phyloP scores from a whole-genome alignment of 2,888 invertebrate genomes.

The Boloria selene region DNA sequence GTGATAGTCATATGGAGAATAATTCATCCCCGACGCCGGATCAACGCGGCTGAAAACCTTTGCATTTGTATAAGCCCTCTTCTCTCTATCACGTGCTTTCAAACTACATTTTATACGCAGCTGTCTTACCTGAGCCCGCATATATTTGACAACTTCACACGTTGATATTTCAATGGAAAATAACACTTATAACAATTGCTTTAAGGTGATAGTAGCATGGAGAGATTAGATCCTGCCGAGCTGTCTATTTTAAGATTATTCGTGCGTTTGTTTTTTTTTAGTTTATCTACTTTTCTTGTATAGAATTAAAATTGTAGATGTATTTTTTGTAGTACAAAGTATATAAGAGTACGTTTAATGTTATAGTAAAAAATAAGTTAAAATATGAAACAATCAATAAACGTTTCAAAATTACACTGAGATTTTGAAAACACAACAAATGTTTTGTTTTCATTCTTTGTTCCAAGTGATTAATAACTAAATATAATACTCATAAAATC shows the following conservation, averaged over 20 bases:
- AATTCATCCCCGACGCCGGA: conserved; percentile 14
- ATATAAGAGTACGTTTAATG: too few species aligned
- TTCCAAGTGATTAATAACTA: too few species aligned
- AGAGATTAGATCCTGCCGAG: conserved; percentile 3
- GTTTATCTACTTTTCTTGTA: too few species aligned
- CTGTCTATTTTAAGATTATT: conserved; percentile 10
- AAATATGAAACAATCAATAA: too few species aligned
- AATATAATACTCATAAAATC: too few species aligned
- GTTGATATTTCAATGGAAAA: conserved; percentile 5
- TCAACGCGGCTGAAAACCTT: conserved; percentile 15
- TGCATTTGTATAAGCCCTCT: conserved; percentile 12
- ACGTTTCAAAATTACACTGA: too few species aligned
- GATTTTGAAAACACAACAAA: too few species aligned
- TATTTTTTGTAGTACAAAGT: too few species aligned
- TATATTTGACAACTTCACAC: conserved; percentile 25
- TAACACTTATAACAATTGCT: not conserved
- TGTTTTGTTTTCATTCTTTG: too few species aligned
- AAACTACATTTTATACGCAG: conserved; percentile 16
- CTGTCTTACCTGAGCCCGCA: conserved; percentile 26
- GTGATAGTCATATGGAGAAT: conserved; percentile 8
- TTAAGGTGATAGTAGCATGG: conserved; percentile 11
- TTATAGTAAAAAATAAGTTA: too few species aligned
- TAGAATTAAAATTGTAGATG: too few species aligned
- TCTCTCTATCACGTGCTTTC: conserved; percentile 13
- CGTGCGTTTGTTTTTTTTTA: not conserved